Evolutionary conservation across 2,888 invertebrate genomes (phyloP), one percentile per base, ranked within the genome.

Genomic region (Heliconius ethilla): DNA sequence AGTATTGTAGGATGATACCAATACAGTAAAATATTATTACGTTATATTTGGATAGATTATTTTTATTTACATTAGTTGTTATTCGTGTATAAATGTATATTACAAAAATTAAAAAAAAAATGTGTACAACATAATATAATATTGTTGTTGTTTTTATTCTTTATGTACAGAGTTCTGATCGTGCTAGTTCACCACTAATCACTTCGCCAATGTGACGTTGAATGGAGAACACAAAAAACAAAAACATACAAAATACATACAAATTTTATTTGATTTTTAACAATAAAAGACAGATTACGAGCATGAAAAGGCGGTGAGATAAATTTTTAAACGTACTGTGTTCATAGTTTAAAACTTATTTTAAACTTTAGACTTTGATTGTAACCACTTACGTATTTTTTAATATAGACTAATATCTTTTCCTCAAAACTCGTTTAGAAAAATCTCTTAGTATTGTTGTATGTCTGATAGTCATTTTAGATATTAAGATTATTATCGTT

Each of bases 31-130:
- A 40, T 45, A 69, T 40, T 67, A 7, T 67, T 69, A 40, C 9
- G 69, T 45, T 69, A 45, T 69, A 69, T 1, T 10, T 55, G 9
- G 9, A n/a, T 22, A 55, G 55, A 7, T 55, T 22, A 9, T 27
- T 63, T 63, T 63, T 63, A 63, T 67, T 69, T 69, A 45, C 15
- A 25, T 69, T 25, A 40, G 15, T 40, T 69, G 40, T 45, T 69
- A 45, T 69, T 69, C 40, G 22, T 69, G 25, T 40, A 40, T 69
- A 69, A 69, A 37, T 37, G 33, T 22, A n/a, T n/a, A 27, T 67
- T 15, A 25, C 13, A 25, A 13, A 40, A 10, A 7, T 7, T 40
- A 7, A 5, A 40, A 25, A 66, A 33, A 22, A 22, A 22, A 33
- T 65, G 66, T 37, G 22, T 66, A 45, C 22, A 51, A 22, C 51